phyloP scores from a whole-genome alignment of 2,113 vertebrate species.

The Phainopepla nitens region DNA sequence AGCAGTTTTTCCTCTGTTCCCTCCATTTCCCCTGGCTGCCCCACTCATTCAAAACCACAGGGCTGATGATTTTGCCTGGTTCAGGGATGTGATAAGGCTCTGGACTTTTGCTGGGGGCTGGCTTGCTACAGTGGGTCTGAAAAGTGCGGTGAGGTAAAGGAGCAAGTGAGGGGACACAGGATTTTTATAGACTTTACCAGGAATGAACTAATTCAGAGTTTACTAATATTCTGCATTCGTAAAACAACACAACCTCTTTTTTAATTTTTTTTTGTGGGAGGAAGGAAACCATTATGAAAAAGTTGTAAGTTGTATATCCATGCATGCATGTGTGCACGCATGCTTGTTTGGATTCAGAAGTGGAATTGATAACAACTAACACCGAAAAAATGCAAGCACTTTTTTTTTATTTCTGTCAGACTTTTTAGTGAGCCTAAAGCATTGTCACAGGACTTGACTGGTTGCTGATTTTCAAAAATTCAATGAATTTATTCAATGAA shows the following conservation, averaged over 20 bases:
- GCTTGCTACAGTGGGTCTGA: neutral
- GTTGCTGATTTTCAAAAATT: neutral
- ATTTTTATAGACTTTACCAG: neutral
- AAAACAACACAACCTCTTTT: neutral
- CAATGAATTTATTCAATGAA: neutral
- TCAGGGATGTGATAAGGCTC: neutral
- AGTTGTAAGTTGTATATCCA: neutral
- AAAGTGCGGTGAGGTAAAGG: neutral
- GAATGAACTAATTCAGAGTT: neutral
- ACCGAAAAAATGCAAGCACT: neutral
- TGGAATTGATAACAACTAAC: neutral
- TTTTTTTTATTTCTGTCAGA: neutral
- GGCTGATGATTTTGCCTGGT: neutral
- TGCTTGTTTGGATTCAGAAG: neutral
- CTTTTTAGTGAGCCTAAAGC: neutral
- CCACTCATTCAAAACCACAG: neutral
- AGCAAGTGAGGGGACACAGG: neutral
- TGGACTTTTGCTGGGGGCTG: neutral
- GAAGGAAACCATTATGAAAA: neutral
- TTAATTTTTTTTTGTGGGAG: neutral
- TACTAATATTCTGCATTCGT: neutral
- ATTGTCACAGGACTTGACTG: neutral
- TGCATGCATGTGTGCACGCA: fast-evolving
- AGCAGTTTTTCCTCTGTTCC: neutral
- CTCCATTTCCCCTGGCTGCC: neutral